These are phyloP conservation scores for Bradypus variegatus DNA, from an alignment of 2,797 vertebrate genomes.

Conservation along the genomic window DNA sequence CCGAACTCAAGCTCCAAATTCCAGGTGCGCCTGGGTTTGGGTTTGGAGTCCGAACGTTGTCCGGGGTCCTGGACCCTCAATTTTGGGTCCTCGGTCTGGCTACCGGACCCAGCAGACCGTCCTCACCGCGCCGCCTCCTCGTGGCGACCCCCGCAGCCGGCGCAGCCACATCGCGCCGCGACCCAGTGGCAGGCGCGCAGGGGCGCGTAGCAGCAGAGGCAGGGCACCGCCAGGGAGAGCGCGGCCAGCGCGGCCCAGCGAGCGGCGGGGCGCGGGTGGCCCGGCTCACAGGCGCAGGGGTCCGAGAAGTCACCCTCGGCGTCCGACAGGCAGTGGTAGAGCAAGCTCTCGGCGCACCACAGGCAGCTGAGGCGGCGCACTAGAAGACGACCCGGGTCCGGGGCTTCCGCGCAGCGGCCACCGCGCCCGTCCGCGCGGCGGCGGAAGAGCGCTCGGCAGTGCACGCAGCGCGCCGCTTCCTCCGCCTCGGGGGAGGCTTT, in stretches of 20 bases:
- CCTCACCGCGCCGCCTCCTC: conserved; percentile 88
- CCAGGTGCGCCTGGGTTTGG: conserved; percentile 39
- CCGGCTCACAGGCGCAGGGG: conserved; percentile 89
- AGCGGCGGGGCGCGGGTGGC: conserved; percentile 86
- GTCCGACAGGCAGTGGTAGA: conserved; percentile 97
- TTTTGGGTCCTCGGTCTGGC: conserved; percentile 17
- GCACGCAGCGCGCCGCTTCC: conserved; percentile 78
- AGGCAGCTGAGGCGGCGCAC: conserved; percentile 91
- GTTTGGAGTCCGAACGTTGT: conserved; percentile 38
- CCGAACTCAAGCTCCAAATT: conserved; percentile 56
- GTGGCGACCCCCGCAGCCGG: conserved; percentile 86
- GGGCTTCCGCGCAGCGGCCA: conserved; percentile 89
- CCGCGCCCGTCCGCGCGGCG: conserved; percentile 87
- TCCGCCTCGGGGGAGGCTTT: conserved; percentile 51
- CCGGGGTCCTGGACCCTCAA: conserved; percentile 36
- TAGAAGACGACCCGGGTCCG: conserved; percentile 87
- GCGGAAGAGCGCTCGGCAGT: conserved; percentile 91
- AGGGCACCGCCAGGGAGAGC: conserved; percentile 89
- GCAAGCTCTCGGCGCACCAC: conserved; percentile 93
- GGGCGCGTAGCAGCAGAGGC: conserved; percentile 95
- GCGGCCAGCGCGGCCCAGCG: conserved; percentile 90
- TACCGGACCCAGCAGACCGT: conserved; percentile 6
- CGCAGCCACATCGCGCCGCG: conserved; percentile 88
- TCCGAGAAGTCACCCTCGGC: conserved; percentile 95
- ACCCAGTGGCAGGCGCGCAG: conserved; percentile 89